phyloP scores from a whole-genome alignment of 2,113 vertebrate genomes.

The Ascaphus truei region DNA sequence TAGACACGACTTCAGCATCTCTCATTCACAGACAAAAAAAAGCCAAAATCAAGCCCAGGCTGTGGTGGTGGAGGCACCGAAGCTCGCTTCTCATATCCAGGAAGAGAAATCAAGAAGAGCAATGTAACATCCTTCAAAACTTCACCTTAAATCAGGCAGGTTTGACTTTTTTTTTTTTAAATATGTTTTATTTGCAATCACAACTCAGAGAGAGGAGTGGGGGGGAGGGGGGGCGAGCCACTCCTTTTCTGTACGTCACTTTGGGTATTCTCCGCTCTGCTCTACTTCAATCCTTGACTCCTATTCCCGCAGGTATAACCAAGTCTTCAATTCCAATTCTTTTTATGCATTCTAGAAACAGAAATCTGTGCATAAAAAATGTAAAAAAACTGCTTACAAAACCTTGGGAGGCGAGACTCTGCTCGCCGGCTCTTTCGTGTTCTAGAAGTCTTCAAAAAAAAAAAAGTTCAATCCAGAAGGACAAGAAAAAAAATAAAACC shows the following conservation, averaged over 20 bases:
- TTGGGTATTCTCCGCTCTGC: slow-evolving; percentile 54
- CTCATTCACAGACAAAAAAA: slow-evolving; percentile 29
- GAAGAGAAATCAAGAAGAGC: background rate
- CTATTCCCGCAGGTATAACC: slow-evolving; percentile 21
- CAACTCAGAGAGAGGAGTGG: slow-evolving; percentile 44
- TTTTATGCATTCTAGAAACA: no score
- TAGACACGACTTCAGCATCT: slow-evolving; percentile 39
- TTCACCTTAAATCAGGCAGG: slow-evolving; percentile 27
- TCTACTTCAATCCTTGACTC: slow-evolving; percentile 47
- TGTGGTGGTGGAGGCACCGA: no score
- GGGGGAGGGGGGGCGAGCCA: slow-evolving; percentile 43
- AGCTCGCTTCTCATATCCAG: slow-evolving; percentile 1
- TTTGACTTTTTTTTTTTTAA: slow-evolving; percentile 30
- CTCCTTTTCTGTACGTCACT: slow-evolving; percentile 53
- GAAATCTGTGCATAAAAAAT: no score
- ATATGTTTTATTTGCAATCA: slow-evolving; percentile 56
- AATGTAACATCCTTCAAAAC: slow-evolving; percentile 23
- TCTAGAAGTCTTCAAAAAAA: no score
- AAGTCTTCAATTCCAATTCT: no score
- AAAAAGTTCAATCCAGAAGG: no score
- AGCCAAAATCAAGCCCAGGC: slow-evolving; percentile 32
- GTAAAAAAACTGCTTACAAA: no score
- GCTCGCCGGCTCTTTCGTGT: no score
- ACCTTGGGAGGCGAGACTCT: no score
- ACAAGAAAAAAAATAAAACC: no score